Percentiles rank a stretch among this genome's conserved stretches.
Conservation (phyloP, 2,888 invertebrate species). For the Pinctada fucata region DNA sequence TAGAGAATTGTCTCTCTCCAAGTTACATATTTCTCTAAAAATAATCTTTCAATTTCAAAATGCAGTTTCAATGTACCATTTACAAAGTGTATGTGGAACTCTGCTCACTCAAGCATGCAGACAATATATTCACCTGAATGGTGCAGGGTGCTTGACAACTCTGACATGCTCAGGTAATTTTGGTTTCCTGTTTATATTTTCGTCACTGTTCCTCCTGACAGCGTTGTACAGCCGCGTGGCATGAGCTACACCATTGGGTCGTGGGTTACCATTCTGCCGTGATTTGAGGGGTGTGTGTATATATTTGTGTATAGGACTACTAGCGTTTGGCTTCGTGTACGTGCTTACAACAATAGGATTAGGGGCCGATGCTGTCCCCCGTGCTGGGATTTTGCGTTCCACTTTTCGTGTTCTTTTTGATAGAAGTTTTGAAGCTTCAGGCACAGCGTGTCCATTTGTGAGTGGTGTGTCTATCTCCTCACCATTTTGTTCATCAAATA, state of each 20-base stretch:
- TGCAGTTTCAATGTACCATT: no score
- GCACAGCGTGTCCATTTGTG: conserved; percentile 45
- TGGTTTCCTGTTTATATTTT: conserved; percentile 42
- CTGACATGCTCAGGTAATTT: conserved; percentile 61
- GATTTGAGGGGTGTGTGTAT: conserved; percentile 40
- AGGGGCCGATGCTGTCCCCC: conserved; percentile 40
- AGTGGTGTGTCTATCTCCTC: conserved; percentile 24
- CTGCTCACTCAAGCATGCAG: no score
- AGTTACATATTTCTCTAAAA: no score
- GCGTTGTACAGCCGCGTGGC: conserved; percentile 44
- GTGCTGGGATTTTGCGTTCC: conserved; percentile 47
- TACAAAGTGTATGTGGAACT: no score
- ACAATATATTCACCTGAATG: conserved; percentile 67
- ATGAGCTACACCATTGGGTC: conserved; percentile 39
- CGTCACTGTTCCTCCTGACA: conserved; percentile 39
- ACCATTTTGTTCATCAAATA: conserved; percentile 23
- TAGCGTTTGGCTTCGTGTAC: conserved; percentile 44
- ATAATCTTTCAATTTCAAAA: no score
- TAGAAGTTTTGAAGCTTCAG: conserved; percentile 50
- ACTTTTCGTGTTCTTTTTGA: conserved; percentile 50
- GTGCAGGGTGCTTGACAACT: conserved; percentile 69
- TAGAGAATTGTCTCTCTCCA: no score
- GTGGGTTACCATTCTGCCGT: conserved; percentile 37
- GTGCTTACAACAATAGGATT: conserved; percentile 27
- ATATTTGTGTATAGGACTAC: conserved; percentile 37